phyloP scores from a whole-genome alignment of 2,797 vertebrate genomes.

The Pantherophis vulpinus region DNA sequence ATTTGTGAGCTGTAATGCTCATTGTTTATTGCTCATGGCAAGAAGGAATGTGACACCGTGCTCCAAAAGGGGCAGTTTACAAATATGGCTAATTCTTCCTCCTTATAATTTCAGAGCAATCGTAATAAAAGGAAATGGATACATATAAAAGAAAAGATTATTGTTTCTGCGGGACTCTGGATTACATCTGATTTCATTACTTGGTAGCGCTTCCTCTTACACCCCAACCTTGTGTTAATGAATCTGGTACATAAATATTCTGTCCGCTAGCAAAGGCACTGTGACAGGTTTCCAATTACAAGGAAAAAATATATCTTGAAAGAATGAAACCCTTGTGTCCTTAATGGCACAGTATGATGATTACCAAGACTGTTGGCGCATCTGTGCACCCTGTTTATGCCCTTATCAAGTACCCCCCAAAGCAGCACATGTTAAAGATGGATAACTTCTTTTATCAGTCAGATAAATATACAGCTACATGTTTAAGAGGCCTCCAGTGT shows the following conservation, averaged over 20 bases:
- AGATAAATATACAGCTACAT: background rate
- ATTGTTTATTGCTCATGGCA: constrained; percentile 28
- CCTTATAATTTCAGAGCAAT: constrained; percentile 47
- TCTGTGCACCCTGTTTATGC: constrained; percentile 57
- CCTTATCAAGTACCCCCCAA: constrained; percentile 46
- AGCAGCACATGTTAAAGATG: constrained; percentile 43
- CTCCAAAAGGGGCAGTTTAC: constrained; percentile 49
- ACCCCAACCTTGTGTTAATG: constrained; percentile 5
- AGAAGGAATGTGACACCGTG: constrained; percentile 21
- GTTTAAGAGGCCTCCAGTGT: constrained; percentile 21
- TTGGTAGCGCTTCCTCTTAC: constrained; percentile 5
- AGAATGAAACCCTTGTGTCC: constrained; percentile 62
- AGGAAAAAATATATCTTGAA: constrained; percentile 59
- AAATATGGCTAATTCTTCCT: constrained; percentile 45
- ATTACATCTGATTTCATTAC: constrained; percentile 44
- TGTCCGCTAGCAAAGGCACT: constrained; percentile 46
- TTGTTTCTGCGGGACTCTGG: constrained; percentile 20
- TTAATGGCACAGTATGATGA: constrained; percentile 52
- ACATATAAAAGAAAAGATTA: constrained; percentile 30
- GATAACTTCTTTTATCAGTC: constrained; percentile 39
- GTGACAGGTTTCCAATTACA: constrained; percentile 59
- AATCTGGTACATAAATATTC: constrained; percentile 57
- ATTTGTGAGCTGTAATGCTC: constrained; percentile 24
- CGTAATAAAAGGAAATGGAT: constrained; percentile 49
- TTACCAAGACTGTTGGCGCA: constrained; percentile 57